Conservation (phyloP, 2,113 vertebrate genomes). For the Ramphastos sulfuratus region DNA sequence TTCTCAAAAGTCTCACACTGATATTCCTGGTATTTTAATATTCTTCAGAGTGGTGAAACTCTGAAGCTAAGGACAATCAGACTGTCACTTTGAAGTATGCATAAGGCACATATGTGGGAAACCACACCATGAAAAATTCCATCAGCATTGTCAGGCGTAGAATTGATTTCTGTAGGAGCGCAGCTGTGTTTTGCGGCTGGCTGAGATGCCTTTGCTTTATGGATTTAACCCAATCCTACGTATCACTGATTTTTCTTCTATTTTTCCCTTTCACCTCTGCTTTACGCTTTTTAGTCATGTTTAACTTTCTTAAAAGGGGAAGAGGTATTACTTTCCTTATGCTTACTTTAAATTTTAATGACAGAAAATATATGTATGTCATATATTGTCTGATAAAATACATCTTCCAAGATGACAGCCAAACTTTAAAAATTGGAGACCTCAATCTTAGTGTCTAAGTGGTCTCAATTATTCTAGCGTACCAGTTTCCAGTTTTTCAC, state of each 20-base stretch:
- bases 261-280: background rate
- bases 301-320: background rate
- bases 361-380: background rate
- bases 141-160: background rate
- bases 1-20: background rate
- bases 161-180: background rate
- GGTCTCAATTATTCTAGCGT: background rate
- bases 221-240: background rate
- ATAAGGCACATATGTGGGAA: background rate
- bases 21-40: background rate
- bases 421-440: background rate
- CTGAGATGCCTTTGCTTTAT: background rate
- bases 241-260: background rate
- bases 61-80: background rate
- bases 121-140: background rate
- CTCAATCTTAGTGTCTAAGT: background rate
- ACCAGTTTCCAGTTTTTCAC: background rate
- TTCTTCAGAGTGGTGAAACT: background rate
- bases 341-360: background rate
- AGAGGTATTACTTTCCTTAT: background rate
- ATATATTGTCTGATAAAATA: background rate
- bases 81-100: background rate
- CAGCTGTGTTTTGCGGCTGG: background rate
- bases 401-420: background rate
- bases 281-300: background rate